Conservation (phyloP, 2,888 invertebrate genomes). For the Silvanus unidentatus region DNA sequence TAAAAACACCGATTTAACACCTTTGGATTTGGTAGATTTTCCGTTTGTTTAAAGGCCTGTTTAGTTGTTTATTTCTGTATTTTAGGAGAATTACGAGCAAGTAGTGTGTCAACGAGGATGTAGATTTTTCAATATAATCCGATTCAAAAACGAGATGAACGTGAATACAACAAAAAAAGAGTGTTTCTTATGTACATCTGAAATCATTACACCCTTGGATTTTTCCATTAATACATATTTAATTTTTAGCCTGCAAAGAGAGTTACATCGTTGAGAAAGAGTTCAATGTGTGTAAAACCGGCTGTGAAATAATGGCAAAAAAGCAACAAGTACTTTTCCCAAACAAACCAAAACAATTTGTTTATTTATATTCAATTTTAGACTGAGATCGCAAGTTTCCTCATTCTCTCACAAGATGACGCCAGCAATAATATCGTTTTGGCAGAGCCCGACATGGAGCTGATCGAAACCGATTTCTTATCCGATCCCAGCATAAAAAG, state of each 20-base stretch:
- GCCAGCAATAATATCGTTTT: constrained; percentile 24
- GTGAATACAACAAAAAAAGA: constrained; percentile 33
- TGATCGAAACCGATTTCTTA: constrained; percentile 35
- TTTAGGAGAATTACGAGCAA: constrained; percentile 32
- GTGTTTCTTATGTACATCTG: constrained; percentile 34
- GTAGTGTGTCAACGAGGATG: constrained; percentile 38
- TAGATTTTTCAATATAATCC: constrained; percentile 35
- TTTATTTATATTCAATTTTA: constrained; percentile 9
- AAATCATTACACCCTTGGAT: not conserved
- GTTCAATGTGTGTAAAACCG: constrained; percentile 28
- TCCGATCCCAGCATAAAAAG: constrained; percentile 39
- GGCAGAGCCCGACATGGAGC: constrained; percentile 35
- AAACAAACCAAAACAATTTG: too few species aligned
- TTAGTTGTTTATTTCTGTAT: constrained; percentile 10
- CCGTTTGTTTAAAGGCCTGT: not conserved
- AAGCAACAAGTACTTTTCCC: constrained; percentile 31
- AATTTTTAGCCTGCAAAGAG: constrained; percentile 34
- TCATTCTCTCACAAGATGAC: constrained; percentile 21
- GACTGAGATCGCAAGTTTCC: constrained; percentile 19
- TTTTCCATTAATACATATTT: constrained; percentile 15
- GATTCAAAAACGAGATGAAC: constrained; percentile 32
- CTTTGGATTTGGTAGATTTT: constrained; percentile 24
- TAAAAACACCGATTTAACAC: constrained; percentile 22
- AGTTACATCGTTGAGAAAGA: constrained; percentile 26
- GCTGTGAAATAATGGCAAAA: constrained; percentile 33